These are phyloP conservation scores for Mythimna vitellina DNA, from an alignment of 2,888 invertebrate genomes.

Conservation along the genomic window DNA sequence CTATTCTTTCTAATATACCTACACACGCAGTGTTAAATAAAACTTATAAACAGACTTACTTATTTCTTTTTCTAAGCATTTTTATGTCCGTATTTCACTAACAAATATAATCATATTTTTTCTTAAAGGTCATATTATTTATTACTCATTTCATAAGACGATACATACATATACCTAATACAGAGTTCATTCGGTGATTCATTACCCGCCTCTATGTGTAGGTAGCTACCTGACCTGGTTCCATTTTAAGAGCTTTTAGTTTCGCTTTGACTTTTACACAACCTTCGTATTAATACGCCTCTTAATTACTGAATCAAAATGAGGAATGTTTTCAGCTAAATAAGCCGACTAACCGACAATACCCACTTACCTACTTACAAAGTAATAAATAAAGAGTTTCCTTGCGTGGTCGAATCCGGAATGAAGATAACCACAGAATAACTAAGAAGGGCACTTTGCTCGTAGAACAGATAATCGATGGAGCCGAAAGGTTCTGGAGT, in stretches of 20 bases:
- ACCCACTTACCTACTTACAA: not conserved
- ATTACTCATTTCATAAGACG: not conserved
- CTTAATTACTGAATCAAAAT: slow-evolving; percentile 30
- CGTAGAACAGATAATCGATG: no score
- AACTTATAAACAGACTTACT: no score
- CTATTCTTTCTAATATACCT: no score
- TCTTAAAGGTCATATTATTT: not conserved
- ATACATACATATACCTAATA: slow-evolving; percentile 1
- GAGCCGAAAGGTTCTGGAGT: no score
- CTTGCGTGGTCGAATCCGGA: no score
- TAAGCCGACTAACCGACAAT: not conserved
- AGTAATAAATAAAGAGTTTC: not conserved
- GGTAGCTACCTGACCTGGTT: slow-evolving; percentile 48
- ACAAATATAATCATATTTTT: not conserved
- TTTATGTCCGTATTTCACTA: not conserved
- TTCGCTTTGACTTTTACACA: slow-evolving; percentile 29
- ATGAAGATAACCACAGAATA: no score
- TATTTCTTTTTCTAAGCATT: no score
- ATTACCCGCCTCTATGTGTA: slow-evolving; percentile 16
- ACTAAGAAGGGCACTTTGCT: no score
- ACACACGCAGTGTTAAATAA: no score
- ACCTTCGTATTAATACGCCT: slow-evolving; percentile 28
- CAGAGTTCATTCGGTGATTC: slow-evolving; percentile 33
- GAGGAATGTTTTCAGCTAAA: slow-evolving; percentile 7
- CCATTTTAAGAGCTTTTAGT: slow-evolving; percentile 49